These are phyloP conservation scores for Thymelicus lineola DNA, from an alignment of 2,888 invertebrate species.

Conservation along the genomic window DNA sequence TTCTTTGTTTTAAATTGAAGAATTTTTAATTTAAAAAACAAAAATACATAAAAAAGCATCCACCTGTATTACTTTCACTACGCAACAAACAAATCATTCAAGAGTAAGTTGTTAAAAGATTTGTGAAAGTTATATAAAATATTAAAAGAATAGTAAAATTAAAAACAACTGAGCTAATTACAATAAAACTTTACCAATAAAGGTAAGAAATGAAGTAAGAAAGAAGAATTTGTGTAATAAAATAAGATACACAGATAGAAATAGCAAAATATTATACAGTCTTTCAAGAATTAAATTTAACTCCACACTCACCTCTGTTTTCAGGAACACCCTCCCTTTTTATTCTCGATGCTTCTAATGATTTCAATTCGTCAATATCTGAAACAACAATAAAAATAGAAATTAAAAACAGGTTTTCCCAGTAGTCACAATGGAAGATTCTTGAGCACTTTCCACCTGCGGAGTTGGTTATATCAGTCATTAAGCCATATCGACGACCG, in stretches of 20 bases:
- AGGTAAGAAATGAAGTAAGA: slow-evolving; percentile 26
- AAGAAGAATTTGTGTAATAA: slow-evolving; percentile 39
- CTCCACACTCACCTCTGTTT: slow-evolving; percentile 76
- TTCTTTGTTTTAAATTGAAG: not conserved
- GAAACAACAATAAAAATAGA: slow-evolving; percentile 58
- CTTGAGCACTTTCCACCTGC: no score
- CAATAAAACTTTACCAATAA: slow-evolving; percentile 15
- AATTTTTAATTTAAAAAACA: no score
- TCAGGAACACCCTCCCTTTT: slow-evolving; percentile 79
- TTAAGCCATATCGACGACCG: no score
- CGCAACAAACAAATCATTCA: slow-evolving; percentile 22
- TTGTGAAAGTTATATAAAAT: slow-evolving; percentile 31
- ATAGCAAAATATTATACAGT: slow-evolving; percentile 30
- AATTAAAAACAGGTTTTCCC: not conserved
- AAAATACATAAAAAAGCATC: slow-evolving; percentile 5
- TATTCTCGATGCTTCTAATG: slow-evolving; percentile 74
- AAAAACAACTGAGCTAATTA: slow-evolving; percentile 36
- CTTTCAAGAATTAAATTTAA: not conserved
- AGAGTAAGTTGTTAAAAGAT: slow-evolving; percentile 36
- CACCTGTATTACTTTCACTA: slow-evolving; percentile 10
- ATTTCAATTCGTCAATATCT: slow-evolving; percentile 71
- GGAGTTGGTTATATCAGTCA: no score
- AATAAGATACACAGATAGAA: slow-evolving; percentile 45
- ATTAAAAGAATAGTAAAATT: slow-evolving; percentile 6
- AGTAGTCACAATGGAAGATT: no score